A percentile compares a stretch with the other conserved stretches of the same genome.
Conservation (phyloP, 2,888 invertebrate genomes). For the Cenopis cana region DNA sequence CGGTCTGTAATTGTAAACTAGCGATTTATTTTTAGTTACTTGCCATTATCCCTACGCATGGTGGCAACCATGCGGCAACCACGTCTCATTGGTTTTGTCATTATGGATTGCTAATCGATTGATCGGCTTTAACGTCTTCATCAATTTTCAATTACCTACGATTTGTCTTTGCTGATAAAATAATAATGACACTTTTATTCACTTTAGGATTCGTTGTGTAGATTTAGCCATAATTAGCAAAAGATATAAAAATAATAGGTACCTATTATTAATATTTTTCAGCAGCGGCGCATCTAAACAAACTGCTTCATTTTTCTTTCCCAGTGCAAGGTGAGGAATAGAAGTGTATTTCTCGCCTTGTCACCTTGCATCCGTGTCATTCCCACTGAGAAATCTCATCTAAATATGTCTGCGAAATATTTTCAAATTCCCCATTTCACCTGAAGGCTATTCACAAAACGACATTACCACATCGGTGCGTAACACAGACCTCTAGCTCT, state of each 20-base stretch:
- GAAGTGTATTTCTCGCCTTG: no score
- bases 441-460: conserved; percentile 2
- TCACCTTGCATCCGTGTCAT: neutral
- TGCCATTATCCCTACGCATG: conserved; percentile 1
- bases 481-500: neutral
- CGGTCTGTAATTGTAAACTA: no score
- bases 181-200: neutral
- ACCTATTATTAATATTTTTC: no score
- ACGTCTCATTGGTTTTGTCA: neutral
- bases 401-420: neutral
- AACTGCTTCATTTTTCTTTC: neutral
- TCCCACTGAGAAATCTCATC: neutral
- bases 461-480: neutral
- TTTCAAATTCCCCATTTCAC: neutral
- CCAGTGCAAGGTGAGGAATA: neutral
- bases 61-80: no score
- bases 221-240: no score
- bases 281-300: neutral
- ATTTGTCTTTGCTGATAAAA: neutral
- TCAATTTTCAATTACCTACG: neutral
- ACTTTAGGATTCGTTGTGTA: no score
- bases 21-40: neutral
- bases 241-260: no score
- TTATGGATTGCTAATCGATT: neutral
- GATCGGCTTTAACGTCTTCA: neutral